phyloP scores from a whole-genome alignment of 2,797 vertebrate species.

The Danio kyathit region DNA sequence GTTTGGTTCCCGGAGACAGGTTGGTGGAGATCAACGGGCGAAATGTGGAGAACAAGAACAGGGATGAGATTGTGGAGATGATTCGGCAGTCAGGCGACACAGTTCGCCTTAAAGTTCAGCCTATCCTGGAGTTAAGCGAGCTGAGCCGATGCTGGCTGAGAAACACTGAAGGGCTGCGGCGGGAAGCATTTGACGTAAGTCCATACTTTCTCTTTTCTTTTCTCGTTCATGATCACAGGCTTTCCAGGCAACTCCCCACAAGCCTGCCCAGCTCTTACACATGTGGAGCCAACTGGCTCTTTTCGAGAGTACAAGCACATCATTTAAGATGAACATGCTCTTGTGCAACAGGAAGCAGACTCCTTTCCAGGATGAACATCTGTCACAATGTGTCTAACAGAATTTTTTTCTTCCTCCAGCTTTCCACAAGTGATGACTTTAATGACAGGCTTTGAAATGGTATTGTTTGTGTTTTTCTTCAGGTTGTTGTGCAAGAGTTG shows the following conservation, averaged over 20 bases:
- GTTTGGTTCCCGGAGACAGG: conserved; percentile 93
- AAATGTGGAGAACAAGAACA: conserved; percentile 93
- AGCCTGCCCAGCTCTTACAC: conserved; percentile 23
- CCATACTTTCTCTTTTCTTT: not conserved
- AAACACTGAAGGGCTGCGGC: conserved; percentile 82
- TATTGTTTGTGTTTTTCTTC: conserved; percentile 40
- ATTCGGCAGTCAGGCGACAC: conserved; percentile 96
- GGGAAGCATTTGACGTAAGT: conserved; percentile 88
- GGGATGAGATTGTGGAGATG: conserved; percentile 98
- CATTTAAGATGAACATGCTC: conserved; percentile 25
- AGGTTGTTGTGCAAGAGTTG: conserved; percentile 37
- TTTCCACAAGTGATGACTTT: conserved; percentile 34
- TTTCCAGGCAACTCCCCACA: conserved; percentile 41
- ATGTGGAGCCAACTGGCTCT: conserved; percentile 21
- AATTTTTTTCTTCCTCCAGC: conserved; percentile 20
- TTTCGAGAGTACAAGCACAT: conserved; percentile 30
- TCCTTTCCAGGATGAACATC: conserved; percentile 47
- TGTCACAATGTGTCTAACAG: conserved; percentile 28
- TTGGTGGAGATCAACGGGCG: conserved; percentile 93
- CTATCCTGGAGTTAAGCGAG: conserved; percentile 96
- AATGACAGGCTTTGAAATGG: conserved; percentile 6
- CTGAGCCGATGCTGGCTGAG: conserved; percentile 93
- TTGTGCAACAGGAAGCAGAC: conserved; percentile 22
- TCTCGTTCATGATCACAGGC: conserved; percentile 6
- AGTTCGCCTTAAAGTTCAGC: conserved; percentile 93